Evolutionary conservation across 2,888 invertebrate species (phyloP).

Genomic region (Dasypolia templi): DNA sequence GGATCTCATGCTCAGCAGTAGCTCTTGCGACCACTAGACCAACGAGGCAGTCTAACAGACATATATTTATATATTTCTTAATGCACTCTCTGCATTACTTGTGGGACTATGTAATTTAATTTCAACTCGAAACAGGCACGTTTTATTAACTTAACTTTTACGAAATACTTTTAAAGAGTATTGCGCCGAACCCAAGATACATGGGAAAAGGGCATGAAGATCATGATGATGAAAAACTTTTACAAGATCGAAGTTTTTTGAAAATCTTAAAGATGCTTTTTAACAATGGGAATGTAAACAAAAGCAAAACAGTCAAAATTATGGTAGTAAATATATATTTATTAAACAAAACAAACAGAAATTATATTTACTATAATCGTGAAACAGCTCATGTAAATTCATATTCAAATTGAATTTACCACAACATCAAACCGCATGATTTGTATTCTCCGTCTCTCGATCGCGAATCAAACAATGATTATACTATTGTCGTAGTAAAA

Average conservation of each 20-base stretch:
- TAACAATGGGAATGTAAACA: background rate
- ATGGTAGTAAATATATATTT: constrained; percentile 38
- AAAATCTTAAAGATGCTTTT: background rate
- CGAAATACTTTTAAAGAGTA: too few relatives aligned
- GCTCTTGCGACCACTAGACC: too few relatives aligned
- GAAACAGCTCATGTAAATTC: background rate
- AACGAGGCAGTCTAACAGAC: too few relatives aligned
- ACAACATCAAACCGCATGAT: constrained; percentile 9
- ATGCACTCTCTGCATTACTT: constrained; percentile 11
- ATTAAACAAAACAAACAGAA: constrained; percentile 22
- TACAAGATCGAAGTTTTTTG: too few relatives aligned
- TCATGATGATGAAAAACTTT: too few relatives aligned
- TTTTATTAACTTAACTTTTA: background rate
- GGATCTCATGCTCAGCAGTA: too few relatives aligned
- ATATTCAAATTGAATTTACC: background rate
- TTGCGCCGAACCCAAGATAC: too few relatives aligned
- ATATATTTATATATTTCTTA: too few relatives aligned
- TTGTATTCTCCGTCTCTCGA: constrained; percentile 3
- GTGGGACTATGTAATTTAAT: constrained; percentile 9
- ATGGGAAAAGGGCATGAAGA: too few relatives aligned
- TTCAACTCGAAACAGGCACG: background rate
- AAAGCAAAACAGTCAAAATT: constrained; percentile 26
- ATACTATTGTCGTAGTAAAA: background rate
- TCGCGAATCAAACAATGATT: constrained; percentile 9
- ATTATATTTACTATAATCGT: constrained; percentile 2